phyloP scores from a whole-genome alignment of 2,113 vertebrate species.

The Phaethornis superciliosus region DNA sequence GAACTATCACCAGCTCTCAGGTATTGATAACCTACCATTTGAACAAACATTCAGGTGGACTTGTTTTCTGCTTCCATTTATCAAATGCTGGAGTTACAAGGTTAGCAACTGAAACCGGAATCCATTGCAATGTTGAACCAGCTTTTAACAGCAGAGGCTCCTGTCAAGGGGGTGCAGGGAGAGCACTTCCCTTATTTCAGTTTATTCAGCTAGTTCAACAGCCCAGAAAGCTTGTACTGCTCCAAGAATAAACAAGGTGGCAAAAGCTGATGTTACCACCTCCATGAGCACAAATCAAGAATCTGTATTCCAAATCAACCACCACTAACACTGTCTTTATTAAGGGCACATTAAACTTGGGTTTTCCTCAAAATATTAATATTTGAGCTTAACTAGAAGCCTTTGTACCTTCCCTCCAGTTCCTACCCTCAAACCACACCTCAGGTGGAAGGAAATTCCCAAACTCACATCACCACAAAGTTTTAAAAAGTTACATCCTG shows the following conservation, averaged over 20 bases:
- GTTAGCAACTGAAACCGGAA: background rate
- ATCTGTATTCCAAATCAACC: background rate
- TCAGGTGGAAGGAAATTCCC: background rate
- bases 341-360: background rate
- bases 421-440: background rate
- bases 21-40: background rate
- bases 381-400: background rate
- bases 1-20: background rate
- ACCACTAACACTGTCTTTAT: background rate
- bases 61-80: background rate
- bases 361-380: background rate
- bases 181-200: background rate
- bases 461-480: background rate
- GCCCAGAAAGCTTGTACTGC: background rate
- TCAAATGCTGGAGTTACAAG: background rate
- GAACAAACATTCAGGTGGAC: background rate
- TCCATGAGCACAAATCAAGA: background rate
- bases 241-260: background rate
- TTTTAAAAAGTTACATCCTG: background rate
- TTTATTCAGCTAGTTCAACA: background rate
- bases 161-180: background rate
- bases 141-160: background rate
- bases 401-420: background rate
- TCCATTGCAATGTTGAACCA: background rate
- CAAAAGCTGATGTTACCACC: background rate